Evolutionary conservation across 2,888 invertebrate genomes (phyloP).

Genomic region (Syrphus vitripennis): DNA sequence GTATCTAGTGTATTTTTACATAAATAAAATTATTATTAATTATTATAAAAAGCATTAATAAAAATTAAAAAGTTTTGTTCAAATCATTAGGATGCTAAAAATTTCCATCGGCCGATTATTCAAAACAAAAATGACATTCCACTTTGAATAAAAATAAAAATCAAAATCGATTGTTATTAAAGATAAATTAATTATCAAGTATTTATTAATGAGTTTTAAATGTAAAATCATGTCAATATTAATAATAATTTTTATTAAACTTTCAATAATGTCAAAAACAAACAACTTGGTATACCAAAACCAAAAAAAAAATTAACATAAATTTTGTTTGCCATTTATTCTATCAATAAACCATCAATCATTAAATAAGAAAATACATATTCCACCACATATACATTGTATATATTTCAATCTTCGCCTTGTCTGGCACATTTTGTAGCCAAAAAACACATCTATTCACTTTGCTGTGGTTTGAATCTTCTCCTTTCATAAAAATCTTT

Average conservation of each 20-base stretch:
- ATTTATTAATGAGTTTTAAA: not conserved
- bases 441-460: constrained; percentile 16
- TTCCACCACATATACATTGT: not conserved
- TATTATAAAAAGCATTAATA: too few species aligned
- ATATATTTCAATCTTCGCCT: not conserved
- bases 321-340: not conserved
- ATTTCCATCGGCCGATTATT: not conserved
- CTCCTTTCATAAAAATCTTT: constrained; percentile 10
- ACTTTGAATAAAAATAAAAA: not conserved
- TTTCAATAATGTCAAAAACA: not conserved
- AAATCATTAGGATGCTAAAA: too few species aligned
- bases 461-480: not conserved
- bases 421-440: not conserved
- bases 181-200: not conserved
- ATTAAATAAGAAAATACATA: not conserved
- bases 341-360: constrained; percentile 4
- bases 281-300: too few species aligned
- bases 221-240: not conserved
- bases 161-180: not conserved
- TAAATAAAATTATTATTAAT: too few species aligned
- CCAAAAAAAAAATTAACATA: not conserved
- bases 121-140: not conserved
- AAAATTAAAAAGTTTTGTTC: too few species aligned
- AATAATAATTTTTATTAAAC: not conserved
- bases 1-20: too few species aligned